Conservation (phyloP, 2,113 vertebrate genomes). For the Leptobrachium ailaonicum region DNA sequence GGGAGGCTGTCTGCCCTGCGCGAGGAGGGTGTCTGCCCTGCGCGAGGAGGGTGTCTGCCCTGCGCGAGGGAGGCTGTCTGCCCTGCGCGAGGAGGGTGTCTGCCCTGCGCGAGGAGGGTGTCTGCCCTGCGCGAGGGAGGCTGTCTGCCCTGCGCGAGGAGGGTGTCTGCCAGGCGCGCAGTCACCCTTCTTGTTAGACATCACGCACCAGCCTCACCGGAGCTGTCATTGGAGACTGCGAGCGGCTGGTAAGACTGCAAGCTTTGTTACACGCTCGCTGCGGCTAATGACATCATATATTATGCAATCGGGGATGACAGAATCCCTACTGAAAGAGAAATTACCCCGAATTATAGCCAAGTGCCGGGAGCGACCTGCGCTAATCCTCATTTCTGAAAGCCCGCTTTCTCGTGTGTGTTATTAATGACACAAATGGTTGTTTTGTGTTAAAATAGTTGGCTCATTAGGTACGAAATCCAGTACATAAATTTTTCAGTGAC, state of each 20-base stretch:
- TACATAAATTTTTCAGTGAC: too few relatives aligned
- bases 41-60: too few relatives aligned
- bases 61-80: too few relatives aligned
- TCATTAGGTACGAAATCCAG: neutral
- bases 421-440: neutral
- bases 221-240: neutral
- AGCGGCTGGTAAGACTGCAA: neutral
- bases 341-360: neutral
- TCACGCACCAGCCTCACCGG: neutral
- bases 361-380: neutral
- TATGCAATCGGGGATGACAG: neutral
- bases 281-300: conserved; percentile 1
- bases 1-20: too few relatives aligned
- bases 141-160: too few relatives aligned
- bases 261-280: neutral
- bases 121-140: too few relatives aligned
- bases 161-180: too few relatives aligned
- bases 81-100: too few relatives aligned
- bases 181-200: neutral
- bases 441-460: neutral
- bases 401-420: neutral
- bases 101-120: too few relatives aligned
- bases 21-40: too few relatives aligned
- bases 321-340: neutral
- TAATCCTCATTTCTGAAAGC: neutral